Evolutionary conservation across 2,888 invertebrate genomes (phyloP).

Genomic region (Nephrotoma appendiculata): DNA sequence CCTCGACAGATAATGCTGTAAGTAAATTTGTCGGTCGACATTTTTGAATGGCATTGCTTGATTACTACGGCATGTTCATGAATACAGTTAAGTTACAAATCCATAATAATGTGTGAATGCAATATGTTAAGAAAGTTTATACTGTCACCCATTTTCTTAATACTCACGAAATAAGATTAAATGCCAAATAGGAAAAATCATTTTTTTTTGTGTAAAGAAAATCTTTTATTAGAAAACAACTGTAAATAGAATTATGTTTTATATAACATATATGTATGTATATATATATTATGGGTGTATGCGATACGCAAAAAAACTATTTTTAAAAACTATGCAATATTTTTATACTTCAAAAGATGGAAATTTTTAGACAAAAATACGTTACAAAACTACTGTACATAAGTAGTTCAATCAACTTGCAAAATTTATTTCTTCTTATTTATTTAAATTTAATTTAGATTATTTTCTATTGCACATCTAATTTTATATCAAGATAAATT

Average conservation of each 20-base stretch:
- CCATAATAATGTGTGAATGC: not conserved
- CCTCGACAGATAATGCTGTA: not conserved
- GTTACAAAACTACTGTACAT: not conserved
- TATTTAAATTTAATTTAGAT: not conserved
- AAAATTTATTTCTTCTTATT: not conserved
- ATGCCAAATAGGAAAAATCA: not conserved
- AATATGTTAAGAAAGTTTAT: not conserved
- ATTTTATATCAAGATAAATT: not conserved
- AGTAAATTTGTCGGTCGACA: not conserved
- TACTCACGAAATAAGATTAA: not conserved
- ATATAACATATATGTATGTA: not conserved
- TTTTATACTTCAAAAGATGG: not conserved
- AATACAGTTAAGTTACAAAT: not conserved
- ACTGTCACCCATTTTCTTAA: not conserved
- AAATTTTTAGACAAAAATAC: not conserved
- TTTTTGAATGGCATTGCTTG: not conserved
- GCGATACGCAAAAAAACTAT: not conserved
- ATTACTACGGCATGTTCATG: not conserved
- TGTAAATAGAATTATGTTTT: not conserved
- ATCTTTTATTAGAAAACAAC: not conserved
- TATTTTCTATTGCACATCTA: not conserved
- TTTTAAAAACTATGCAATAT: not conserved
- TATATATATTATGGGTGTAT: not conserved
- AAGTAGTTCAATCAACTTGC: not conserved
- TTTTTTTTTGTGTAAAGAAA: not conserved